Conservation (phyloP, 2,113 vertebrate genomes). For the Chamaea fasciata region DNA sequence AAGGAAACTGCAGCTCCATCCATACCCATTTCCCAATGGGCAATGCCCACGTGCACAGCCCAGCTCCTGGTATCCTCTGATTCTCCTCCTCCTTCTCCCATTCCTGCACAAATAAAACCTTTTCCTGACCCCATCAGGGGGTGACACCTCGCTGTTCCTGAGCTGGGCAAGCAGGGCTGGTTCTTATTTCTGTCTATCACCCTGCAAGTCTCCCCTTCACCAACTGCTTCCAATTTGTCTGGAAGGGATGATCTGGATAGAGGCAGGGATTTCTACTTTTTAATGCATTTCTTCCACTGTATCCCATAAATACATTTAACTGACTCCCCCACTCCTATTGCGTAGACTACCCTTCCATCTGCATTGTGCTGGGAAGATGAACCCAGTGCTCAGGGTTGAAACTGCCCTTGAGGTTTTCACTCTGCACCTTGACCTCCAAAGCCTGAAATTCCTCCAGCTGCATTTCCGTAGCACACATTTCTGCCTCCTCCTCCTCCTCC, state of each 20-base stretch:
- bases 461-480: not conserved
- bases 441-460: not conserved
- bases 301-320: not conserved
- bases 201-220: not conserved
- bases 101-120: not conserved
- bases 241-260: not conserved
- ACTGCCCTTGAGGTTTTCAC: not conserved
- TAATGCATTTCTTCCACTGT: not conserved
- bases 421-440: not conserved
- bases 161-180: not conserved
- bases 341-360: not conserved
- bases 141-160: not conserved
- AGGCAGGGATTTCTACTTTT: not conserved
- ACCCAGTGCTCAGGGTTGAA: not conserved
- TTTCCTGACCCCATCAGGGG: not conserved
- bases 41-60: not conserved
- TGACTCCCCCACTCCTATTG: not conserved
- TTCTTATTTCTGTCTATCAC: not conserved
- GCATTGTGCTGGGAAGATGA: not conserved
- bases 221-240: constrained; percentile 28
- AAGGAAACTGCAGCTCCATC: constrained; percentile 20
- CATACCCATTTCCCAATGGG: constrained; percentile 10
- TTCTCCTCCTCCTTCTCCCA: not conserved
- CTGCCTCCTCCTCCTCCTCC: not conserved
- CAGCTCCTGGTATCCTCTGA: not conserved